Evolutionary conservation across 2,113 vertebrate species (phyloP), one percentile per base, ranked within the genome.

Genomic region (Bombycilla garrulus): DNA sequence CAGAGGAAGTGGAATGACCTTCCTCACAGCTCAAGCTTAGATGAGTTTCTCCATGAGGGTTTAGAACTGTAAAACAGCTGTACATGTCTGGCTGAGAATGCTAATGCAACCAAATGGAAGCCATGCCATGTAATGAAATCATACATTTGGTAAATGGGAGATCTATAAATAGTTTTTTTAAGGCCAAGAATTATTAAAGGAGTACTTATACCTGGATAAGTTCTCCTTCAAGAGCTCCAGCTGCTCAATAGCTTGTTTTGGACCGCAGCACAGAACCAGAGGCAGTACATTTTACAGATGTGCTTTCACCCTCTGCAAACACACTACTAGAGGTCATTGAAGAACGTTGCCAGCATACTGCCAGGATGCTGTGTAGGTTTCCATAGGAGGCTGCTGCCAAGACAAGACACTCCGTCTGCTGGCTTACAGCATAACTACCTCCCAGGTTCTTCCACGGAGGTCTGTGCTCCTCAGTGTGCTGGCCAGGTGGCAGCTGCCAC

Each of bases 221-320:
- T 56, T 57, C 65, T 81, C 44, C 56, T 86, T 81, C 60, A 86
- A 40, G 76, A 89, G n/a, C 57, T 83, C 57, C 93, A 82, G 67
- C 64, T 83, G 90, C 61, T 84, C 47, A 91, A 20, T 53, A 90
- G 71, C 70, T 92, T 92, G 45, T 65, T 95, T 90, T 88, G 70
- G 84, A 93, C 61, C 69, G 50, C 66, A 61, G 50, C 73, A 80
- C 13, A 50, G 92, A 86, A 93, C 45, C 12, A 80, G 82, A 82
- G 66, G 81, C 66, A 72, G 40, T 35, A 26, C 10, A 9, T 89
- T 86, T 88, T 81, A 44, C 54, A 84, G 80, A 94, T 71, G 61
- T 81, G 81, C 72, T 92, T 58, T 78, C 72, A 70, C 17, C 47
- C 33, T 38, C 54, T 47, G 64, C 5, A 6, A 89, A 76, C 36